Conservation (phyloP, 1,140 invertebrate genomes). For the Drosophila subobscura region DNA sequence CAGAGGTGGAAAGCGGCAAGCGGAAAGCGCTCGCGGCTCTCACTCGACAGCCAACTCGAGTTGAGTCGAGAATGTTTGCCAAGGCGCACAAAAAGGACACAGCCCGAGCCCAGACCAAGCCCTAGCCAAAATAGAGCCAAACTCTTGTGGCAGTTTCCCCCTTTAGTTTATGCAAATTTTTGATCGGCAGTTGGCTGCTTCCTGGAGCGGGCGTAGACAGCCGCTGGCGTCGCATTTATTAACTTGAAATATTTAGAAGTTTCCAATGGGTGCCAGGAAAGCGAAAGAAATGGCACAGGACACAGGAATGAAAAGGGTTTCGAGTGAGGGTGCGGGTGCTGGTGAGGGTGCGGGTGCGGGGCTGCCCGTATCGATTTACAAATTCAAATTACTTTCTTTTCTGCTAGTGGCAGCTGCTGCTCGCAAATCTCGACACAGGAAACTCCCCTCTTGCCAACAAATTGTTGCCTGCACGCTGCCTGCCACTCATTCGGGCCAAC, state of each 20-base stretch:
- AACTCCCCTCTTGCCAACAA: conserved; percentile 66
- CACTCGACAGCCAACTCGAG: conserved; percentile 25
- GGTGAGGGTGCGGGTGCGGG: no score
- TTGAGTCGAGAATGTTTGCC: conserved; percentile 35
- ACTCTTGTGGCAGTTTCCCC: conserved; percentile 17
- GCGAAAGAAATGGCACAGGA: background rate
- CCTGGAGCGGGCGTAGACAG: conserved; percentile 44
- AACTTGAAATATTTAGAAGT: conserved; percentile 77
- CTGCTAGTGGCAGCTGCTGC: conserved; percentile 24
- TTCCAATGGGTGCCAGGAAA: conserved; percentile 50
- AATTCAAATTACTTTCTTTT: conserved; percentile 72
- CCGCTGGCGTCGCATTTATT: conserved; percentile 64
- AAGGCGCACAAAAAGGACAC: conserved; percentile 44
- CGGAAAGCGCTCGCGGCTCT: conserved; percentile 30
- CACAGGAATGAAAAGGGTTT: conserved; percentile 11
- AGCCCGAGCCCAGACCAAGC: background rate
- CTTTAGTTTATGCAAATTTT: conserved; percentile 68
- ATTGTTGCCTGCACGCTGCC: conserved; percentile 33
- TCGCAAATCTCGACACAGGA: conserved; percentile 51
- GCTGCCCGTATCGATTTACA: conserved; percentile 72
- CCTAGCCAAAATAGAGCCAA: conserved; percentile 23
- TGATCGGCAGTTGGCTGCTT: conserved; percentile 21
- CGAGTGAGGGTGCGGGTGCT: no score
- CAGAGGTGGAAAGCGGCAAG: conserved; percentile 2
- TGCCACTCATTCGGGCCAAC: conserved; percentile 8